phyloP scores from a whole-genome alignment of 2,797 vertebrate genomes.

The Calcarius lapponicus region DNA sequence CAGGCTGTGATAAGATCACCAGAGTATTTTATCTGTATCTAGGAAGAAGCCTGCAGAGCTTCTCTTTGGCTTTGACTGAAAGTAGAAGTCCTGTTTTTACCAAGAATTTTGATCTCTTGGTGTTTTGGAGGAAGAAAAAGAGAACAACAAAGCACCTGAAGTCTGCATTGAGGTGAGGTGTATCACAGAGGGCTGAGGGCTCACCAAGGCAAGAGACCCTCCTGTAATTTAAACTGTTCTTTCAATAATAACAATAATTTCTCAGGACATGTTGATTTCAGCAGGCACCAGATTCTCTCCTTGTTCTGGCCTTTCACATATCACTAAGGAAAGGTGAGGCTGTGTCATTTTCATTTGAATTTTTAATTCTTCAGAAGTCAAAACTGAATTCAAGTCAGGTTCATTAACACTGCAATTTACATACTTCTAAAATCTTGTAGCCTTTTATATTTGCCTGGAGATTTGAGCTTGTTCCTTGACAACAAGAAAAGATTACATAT shows the following conservation, averaged over 20 bases:
- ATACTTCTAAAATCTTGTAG: neutral
- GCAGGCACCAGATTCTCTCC: neutral
- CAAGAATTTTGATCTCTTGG: neutral
- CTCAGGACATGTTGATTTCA: neutral
- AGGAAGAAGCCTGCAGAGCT: neutral
- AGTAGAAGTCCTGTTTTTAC: neutral
- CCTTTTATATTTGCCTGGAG: neutral
- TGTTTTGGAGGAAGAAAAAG: neutral
- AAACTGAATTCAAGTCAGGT: neutral
- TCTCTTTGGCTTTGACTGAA: neutral
- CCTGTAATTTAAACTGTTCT: neutral
- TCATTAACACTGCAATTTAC: neutral
- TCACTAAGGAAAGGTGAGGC: neutral
- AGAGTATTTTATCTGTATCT: neutral
- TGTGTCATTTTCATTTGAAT: neutral
- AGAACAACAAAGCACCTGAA: neutral
- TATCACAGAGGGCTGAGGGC: neutral
- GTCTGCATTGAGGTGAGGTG: neutral
- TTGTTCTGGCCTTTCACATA: neutral
- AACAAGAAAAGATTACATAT: neutral
- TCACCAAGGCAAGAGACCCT: neutral
- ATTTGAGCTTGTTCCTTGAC: neutral
- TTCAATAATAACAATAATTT: neutral
- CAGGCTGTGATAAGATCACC: neutral
- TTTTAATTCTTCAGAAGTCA: neutral